Evolutionary conservation across 1,140 invertebrate genomes (phyloP), one percentile per base, ranked within the genome.

Genomic region (Drosophila sechellia): DNA sequence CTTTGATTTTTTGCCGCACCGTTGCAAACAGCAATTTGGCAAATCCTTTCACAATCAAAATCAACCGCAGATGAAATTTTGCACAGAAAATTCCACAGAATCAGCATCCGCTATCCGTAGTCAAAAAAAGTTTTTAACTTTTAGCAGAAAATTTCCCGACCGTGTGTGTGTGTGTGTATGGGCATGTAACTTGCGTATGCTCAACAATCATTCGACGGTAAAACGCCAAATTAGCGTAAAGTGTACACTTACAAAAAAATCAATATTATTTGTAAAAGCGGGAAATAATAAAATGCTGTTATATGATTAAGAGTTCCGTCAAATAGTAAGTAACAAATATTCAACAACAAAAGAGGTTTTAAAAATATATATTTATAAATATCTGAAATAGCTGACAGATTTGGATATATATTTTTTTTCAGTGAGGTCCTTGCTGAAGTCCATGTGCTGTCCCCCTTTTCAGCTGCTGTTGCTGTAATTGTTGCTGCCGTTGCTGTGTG

Each of bases 41-140:
- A 91, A 91, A 91, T 91, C 89, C 89, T 91, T 91, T 91, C 89
- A 91, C 89, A 91, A 91, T 91, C 89, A 91, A 91, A 91, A 91
- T 91, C 89, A 91, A 91, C 89, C 89, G 74, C 89, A 91, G 89
- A 89, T 84, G 83, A 87, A 87, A 87, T 87, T 89, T 89, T 79
- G 71, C 68, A 79, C 74, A 75, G 86, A 85, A 78, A 81, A 74
- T 75, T 76, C 49, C 59, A 64, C 70, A 73, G 60, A 58, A 85
- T 60, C 83, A 34, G 61, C 42, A 49, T 57, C 43, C 31, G 45
- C 66, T 58, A 85, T 69, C 66, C 61, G 40, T 66, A 73, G 61
- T 64, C 63, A 45, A 60, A 60, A 52, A 74, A 42, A 61, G 1
- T 25, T 70, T 69, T 70, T 56, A 56, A 70, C 64, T 49, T 49